phyloP scores from a whole-genome alignment of 2,888 invertebrate species.

The Chloroclysta siterata region DNA sequence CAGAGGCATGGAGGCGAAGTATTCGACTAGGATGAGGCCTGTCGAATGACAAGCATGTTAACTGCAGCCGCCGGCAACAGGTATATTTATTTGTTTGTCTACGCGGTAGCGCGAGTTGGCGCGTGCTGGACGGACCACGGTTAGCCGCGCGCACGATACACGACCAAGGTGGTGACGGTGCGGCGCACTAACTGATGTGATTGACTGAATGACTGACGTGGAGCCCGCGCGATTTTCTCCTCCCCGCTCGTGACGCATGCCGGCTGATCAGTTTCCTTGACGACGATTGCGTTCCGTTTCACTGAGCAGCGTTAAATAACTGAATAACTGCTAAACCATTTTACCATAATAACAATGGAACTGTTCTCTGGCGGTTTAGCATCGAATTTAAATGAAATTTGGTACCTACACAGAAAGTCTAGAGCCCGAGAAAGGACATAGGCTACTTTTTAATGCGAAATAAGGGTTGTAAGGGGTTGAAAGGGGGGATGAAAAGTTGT shows the following conservation, averaged over 20 bases:
- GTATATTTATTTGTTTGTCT: slow-evolving; percentile 76
- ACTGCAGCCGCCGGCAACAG: slow-evolving; percentile 47
- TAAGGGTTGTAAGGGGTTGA: too few species aligned
- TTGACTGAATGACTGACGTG: slow-evolving; percentile 37
- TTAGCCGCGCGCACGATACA: slow-evolving; percentile 29
- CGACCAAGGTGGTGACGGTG: slow-evolving; percentile 34
- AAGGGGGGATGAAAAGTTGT: too few species aligned
- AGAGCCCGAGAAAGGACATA: too few species aligned
- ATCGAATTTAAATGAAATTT: too few species aligned
- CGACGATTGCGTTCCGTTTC: slow-evolving; percentile 26
- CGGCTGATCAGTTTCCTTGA: slow-evolving; percentile 29
- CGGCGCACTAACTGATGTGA: slow-evolving; percentile 39
- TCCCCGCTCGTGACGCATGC: slow-evolving; percentile 2
- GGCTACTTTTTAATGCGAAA: too few species aligned
- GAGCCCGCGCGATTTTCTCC: not conserved
- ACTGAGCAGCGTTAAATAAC: slow-evolving; percentile 6
- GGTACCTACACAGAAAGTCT: too few species aligned
- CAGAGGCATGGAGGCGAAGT: slow-evolving; percentile 75
- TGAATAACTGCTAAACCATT: not conserved
- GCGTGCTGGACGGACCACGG: slow-evolving; percentile 30
- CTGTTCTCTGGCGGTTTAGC: too few species aligned
- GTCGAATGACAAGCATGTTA: slow-evolving; percentile 62
- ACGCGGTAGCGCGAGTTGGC: slow-evolving; percentile 42
- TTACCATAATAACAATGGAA: slow-evolving; percentile 1
- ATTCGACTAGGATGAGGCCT: slow-evolving; percentile 62